Evolutionary conservation across 2,797 vertebrate genomes (phyloP), one percentile per base, ranked within the genome.

Genomic region (Schizopygopsis malacanthus): DNA sequence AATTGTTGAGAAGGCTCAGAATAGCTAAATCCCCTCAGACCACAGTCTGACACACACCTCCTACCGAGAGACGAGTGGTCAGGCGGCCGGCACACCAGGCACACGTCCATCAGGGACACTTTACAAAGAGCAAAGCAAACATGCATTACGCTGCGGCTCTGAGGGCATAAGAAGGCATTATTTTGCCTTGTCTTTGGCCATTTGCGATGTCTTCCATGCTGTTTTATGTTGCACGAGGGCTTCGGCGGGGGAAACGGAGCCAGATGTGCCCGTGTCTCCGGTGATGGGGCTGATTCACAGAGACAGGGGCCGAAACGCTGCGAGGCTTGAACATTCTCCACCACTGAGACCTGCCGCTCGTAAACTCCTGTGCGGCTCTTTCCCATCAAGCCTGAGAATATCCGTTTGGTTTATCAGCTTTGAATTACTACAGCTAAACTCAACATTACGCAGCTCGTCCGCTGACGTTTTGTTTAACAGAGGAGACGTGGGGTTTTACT

Each of bases 1-100:
- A 90, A 90, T 67, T 84, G 88, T 71, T 75, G 79, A 86, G 81
- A 45, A 80, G 85, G 87, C 85, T 88, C 85, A 90, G 78, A 81
- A 37, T 82, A 85, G 79, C 70, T 81, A 86, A 90, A 87, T 87
- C 87, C 89, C 63, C 50, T 85, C 86, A 80, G 85, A 80, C 82
- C 70, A 70, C n/a, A 75, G 84, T 81, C 61, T 69, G 54, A 77
- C 73, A 50, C 45, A 13, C 56, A 45, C 73, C 87, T 86, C 78
- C 84, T 39, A 84, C 50, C 5, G 77, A 79, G 81, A 88, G 18
- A 63, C 73, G 65, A 81, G 85, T 47, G 78, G 79, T 37, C 56
- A 52, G 69, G 65, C 52, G 63, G 50, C 41, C 77, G 81, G 77
- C 81, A 52, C 37, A 59, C 70, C 20, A 16, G 33, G 25, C 37